These are phyloP conservation scores for Chrysolina haemoptera DNA, from an alignment of 2,888 invertebrate species.

Conservation along the genomic window DNA sequence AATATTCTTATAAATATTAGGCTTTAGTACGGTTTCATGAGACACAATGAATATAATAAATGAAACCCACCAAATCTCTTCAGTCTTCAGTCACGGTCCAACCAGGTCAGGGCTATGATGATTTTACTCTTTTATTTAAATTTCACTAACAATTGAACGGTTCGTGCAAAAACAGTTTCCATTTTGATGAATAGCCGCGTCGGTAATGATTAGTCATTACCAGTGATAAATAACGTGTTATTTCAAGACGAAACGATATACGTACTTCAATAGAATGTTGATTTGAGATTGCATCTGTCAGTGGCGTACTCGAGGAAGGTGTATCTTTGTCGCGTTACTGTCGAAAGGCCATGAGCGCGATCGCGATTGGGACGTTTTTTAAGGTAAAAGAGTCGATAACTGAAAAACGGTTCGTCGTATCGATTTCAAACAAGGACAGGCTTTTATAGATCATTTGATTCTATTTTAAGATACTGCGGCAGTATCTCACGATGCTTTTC, in stretches of 20 bases:
- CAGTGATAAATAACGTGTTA: not conserved
- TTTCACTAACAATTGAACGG: not conserved
- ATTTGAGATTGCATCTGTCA: not conserved
- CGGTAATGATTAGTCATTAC: constrained; percentile 15
- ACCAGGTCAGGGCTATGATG: constrained; percentile 33
- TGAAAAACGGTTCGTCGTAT: no score
- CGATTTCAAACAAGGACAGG: no score
- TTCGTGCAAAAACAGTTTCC: constrained; percentile 30
- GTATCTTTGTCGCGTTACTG: no score
- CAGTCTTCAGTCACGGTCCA: constrained; percentile 22
- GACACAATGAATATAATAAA: not conserved
- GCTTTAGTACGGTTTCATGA: not conserved
- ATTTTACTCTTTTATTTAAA: constrained; percentile 29
- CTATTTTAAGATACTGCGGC: no score
- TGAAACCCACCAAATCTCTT: not conserved
- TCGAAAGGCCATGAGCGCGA: no score
- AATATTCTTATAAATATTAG: no score
- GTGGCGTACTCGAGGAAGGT: not conserved
- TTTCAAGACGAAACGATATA: not conserved
- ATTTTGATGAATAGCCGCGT: constrained; percentile 26
- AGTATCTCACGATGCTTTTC: no score
- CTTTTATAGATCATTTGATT: no score
- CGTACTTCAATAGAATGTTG: not conserved
- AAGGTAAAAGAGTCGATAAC: no score
- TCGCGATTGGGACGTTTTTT: no score